Percentiles rank a stretch among this genome's conserved stretches.
Conservation (phyloP, 1,140 invertebrate species). For the Physella acuta region DNA sequence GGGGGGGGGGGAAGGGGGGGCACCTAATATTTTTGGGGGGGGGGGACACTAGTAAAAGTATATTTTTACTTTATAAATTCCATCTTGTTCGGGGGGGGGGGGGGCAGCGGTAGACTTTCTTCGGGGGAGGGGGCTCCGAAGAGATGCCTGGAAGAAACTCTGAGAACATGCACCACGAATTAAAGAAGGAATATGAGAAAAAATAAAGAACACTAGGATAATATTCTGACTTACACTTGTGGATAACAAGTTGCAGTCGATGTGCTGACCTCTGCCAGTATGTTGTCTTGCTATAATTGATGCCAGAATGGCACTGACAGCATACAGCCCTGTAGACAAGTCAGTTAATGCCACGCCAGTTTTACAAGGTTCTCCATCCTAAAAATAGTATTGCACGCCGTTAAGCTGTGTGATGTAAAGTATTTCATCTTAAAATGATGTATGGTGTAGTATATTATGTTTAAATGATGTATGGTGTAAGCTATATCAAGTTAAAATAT, state of each 20-base stretch:
- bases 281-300: constrained; percentile 77
- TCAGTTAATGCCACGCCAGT: constrained; percentile 92
- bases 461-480: neutral
- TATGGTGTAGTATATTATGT: neutral
- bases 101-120: too few relatives aligned
- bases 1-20: too few relatives aligned
- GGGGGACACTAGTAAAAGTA: too few relatives aligned
- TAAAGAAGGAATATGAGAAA: too few relatives aligned
- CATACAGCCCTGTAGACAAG: constrained; percentile 88
- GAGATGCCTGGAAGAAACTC: too few relatives aligned
- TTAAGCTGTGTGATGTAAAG: too few relatives aligned
- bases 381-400: constrained; percentile 15
- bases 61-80: too few relatives aligned
- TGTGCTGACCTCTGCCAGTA: constrained; percentile 85
- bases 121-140: too few relatives aligned
- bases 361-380: constrained; percentile 83
- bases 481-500: neutral
- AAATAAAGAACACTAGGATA: too few relatives aligned
- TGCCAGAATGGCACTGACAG: constrained; percentile 92
- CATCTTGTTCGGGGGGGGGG: too few relatives aligned
- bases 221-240: constrained; percentile 73
- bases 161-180: too few relatives aligned
- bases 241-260: constrained; percentile 90
- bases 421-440: neutral
- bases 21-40: too few relatives aligned